Evolutionary conservation across 1,140 invertebrate species (phyloP), one percentile per base, ranked within the genome.

Genomic region (Anadara kagoshimensis): DNA sequence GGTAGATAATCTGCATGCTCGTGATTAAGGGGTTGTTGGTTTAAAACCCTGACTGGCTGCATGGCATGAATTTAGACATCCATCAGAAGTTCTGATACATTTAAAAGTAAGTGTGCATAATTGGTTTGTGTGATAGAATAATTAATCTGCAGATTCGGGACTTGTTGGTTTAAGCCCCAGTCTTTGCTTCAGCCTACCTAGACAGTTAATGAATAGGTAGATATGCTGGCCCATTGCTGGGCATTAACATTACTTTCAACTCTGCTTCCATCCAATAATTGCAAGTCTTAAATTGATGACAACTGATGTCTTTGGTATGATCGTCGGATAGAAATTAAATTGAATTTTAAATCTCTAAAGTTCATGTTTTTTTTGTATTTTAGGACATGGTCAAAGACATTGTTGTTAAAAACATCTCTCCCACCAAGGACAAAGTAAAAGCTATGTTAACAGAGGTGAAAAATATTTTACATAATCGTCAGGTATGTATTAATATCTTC

Each of bases 381-480:
- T 47, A 69, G 67, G 57, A 69, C 47, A 44, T 69, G 36, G 53
- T 75, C 22, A 75, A 61, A 51, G 14, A 45, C 0, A 36, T 75
- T 18, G 20, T 69, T 24, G 53, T 69, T 62, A 64, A 51, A 43
- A 43, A 18, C 41, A 43, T 41, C 1, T 16, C 45, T 24, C 59
- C 66, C 43, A 29, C 49, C 12, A 63, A 61, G 53, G 54, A 58
- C n/a, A 49, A 49, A 24, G 36, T 75, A 14, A 64, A 44, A 22
- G 36, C 45, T 22, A 29, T 65, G 11, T 41, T 75, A 8, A 49
- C 26, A 26, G 59, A 75, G 29, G 58, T 69, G 2, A 63, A 59
- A 53, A 44, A 56, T 51, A 45, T 75, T 16, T 49, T 75, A 5
- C 63, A 75, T 18, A 65, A 45, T n/a, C 63, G 73, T 65, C 73